Base-by-base conservation (phyloP, 2,888 invertebrate species). In the Oithona nana region DNA sequence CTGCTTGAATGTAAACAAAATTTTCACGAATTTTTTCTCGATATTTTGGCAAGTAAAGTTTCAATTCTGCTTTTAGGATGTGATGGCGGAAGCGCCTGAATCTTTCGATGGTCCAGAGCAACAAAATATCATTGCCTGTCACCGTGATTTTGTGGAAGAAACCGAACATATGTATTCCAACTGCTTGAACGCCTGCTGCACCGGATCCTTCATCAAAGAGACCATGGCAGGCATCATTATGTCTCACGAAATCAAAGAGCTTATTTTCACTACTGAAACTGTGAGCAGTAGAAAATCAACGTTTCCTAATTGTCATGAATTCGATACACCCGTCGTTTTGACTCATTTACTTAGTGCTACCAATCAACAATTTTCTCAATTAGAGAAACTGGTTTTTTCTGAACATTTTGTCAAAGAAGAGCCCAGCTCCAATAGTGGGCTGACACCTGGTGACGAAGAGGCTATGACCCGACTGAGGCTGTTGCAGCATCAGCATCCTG, bases 211-310 rank as follows among this genome's bases (percentile, higher is more conserved):
- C 56, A 56, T 62, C 8, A 39, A 56, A 24, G 62, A 62, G 26
- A 54, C 56, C 24, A 62, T 62, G 62, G 54, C 29, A 31, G 62
- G 62, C 22, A 28, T 62, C 13, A 31, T 62, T 26, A 62, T 62
- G 62, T 29, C 49, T 28, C 20, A 39, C 1, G 62, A 62, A 20
- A 26, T 62, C n/a, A 22, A 49, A 30, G 28, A 55, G 49, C 62
- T 62, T 11, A 62, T 55, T 22, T 62, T 62, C 28, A 56, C 29
- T 16, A 1, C 13, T 1, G 56, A 55, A 1, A 55, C 29, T 16
- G 62, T 56, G 6, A 24, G 22, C 22, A 20, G 22, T 30, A 26
- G 56, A 16, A 39, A 49, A 3, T 29, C 22, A 8, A 20, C 22
- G 20, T 22, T 48, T 20, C n/a, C 51, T 1, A 31, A 39, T 24